Evolutionary conservation across 2,888 invertebrate genomes (phyloP), one percentile per base, ranked within the genome.

Genomic region (Tineola bisselliella): DNA sequence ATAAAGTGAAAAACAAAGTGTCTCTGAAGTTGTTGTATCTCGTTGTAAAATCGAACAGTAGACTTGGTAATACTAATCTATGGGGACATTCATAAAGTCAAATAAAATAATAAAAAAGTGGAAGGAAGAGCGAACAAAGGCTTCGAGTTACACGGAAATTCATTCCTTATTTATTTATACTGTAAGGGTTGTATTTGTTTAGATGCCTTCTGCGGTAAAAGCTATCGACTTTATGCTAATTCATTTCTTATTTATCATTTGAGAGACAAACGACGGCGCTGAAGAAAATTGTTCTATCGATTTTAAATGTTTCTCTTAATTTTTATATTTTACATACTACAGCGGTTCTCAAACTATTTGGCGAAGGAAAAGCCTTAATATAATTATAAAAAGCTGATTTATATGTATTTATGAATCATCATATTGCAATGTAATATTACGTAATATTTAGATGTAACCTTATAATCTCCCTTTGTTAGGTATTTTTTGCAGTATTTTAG

Each of bases 141-240:
- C 38, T 38, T 38, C 10, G 10, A 38, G 38, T 38, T 38, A 10
- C 38, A 38, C 10, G 3, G 11, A 10, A 38, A 38, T 38, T 38
- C 10, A 38, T 38, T 12, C 10, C 38, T n/a, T 38, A 38, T 38
- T 12, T 38, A 38, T 38, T 38, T n/a, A 12, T 3, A 38, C 10
- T 31, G 6, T 38, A 38, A 38, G 38, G 38, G 38, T 38, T 38
- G 10, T 6, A 38, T 38, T 38, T 38, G 38, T 38, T 38, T 6
- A 38, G 1, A n/a, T 38, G 10, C 3, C n/a, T 12, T 12, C 15
- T 48, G 48, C n/a, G 48, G 48, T 8, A 48, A 48, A 17, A 17
- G 48, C 48, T 48, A 48, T 48, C 48, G 48, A 48, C 48, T 48
- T 48, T 48, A 48, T 48, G 48, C 48, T 48, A 48, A 48, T 48